Evolutionary conservation across 2,113 vertebrate species (phyloP).

Genomic region (Chionis minor): DNA sequence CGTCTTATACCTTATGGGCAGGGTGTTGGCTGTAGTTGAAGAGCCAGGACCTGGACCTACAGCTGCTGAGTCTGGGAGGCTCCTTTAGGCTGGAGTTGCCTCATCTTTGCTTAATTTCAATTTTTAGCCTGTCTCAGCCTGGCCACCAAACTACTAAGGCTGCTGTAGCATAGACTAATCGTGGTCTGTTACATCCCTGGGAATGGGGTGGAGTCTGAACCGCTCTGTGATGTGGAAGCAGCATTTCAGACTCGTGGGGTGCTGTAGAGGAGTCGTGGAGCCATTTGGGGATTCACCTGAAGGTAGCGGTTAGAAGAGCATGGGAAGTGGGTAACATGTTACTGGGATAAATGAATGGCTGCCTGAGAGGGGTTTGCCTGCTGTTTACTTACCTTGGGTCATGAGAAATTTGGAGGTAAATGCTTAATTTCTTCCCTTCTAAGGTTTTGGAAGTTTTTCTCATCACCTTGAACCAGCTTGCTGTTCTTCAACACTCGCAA

Average conservation of each 20-base stretch:
- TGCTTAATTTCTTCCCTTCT: not conserved
- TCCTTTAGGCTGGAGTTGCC: not conserved
- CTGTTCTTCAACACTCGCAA: not conserved
- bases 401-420: not conserved
- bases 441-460: not conserved
- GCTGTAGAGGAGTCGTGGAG: not conserved
- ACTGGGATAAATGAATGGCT: not conserved
- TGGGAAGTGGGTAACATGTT: not conserved
- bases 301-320: not conserved
- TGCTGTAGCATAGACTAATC: not conserved
- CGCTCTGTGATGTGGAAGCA: not conserved
- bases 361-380: not conserved
- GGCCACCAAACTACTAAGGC: not conserved
- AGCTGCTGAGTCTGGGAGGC: not conserved
- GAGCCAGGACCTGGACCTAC: not conserved
- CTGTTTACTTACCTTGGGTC: not conserved
- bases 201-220: not conserved
- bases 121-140: not conserved
- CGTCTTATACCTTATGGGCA: fast-evolving
- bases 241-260: fast-evolving
- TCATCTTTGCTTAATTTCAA: not conserved
- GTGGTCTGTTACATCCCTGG: not conserved
- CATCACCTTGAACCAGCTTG: not conserved
- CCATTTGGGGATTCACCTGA: not conserved
- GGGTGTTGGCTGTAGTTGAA: not conserved